These are phyloP conservation scores for Meleagris gallopavo DNA, from an alignment of 2,113 vertebrate genomes.

Conservation along the genomic window DNA sequence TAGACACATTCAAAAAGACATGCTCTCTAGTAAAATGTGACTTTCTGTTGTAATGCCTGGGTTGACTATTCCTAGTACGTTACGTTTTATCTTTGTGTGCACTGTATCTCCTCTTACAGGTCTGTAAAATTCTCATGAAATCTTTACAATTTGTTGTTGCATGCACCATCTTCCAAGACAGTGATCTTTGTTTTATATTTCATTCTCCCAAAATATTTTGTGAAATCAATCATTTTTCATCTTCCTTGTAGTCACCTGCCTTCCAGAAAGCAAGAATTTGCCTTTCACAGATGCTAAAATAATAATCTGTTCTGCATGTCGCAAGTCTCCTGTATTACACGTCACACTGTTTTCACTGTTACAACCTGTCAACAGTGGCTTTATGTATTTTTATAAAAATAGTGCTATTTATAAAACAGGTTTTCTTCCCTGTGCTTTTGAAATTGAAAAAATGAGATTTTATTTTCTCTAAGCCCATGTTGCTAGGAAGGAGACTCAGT, in stretches of 20 bases:
- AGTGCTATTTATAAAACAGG: background rate
- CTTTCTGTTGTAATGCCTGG: background rate
- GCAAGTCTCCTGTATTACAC: background rate
- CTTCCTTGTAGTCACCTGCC: background rate
- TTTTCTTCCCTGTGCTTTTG: background rate
- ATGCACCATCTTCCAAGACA: background rate
- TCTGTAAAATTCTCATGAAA: background rate
- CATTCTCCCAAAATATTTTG: background rate
- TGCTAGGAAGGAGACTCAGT: fast-evolving
- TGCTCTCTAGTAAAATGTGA: background rate
- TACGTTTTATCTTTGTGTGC: background rate
- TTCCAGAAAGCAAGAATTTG: background rate
- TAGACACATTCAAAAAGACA: background rate
- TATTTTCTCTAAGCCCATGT: background rate
- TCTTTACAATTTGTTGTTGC: background rate
- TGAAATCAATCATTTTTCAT: background rate
- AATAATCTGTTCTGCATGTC: background rate
- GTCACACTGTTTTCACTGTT: background rate
- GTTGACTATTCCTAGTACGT: background rate
- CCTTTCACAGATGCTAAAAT: background rate
- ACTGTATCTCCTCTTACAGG: background rate
- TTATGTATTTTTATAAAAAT: background rate
- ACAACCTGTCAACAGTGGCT: background rate
- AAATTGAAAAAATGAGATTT: background rate
- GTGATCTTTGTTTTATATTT: background rate